Evolutionary conservation across 2,797 vertebrate genomes (phyloP), one percentile per base, ranked within the genome.

Genomic region (Salarias fasciatus): DNA sequence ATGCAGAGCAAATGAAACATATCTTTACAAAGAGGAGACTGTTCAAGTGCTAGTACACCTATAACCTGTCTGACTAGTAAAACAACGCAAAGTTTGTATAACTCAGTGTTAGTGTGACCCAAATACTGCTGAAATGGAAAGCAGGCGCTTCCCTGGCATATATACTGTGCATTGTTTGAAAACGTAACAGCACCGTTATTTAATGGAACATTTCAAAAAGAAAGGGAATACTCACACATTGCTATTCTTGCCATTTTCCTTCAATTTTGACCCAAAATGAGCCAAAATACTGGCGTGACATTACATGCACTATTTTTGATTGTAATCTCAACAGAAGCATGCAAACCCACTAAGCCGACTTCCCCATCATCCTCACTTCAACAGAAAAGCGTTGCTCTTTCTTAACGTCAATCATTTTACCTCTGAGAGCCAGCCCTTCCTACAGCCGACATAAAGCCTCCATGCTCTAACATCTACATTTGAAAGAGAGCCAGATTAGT

Each of bases 381-480:
- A 62, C 6, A 69, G 30, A 41, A 65, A 73, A 12, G 1, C 3
- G 15, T 28, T 30, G 40, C 14, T 14, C 28, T 57, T 33, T 6
- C 4, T 8, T 2, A 42, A 38, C 31, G 52, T 13, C 3, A 6
- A 11, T 12, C 1, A 28, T 11, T 33, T 41, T 10, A 54, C 51
- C n/a, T 60, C 35, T 28, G 3, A 14, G 3, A 48, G 15, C 5
- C 33, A 11, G 9, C 8, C 4, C 14, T 48, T 37, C 35, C 44
- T 41, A 14, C 31, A 69, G 30, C 68, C 11, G 3, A 37, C 38
- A 42, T 10, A 15, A 44, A 37, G 18, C 36, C 45, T 48, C 29
- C 9, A 35, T 46, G 38, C 48, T 55, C 55, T 36, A 35, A 43
- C 37, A 62, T 51, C 45, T 68, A 38, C 33, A 73, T 36, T 14